These are phyloP conservation scores for Poecilia wingei DNA, from an alignment of 2,797 vertebrate genomes.

Conservation along the genomic window DNA sequence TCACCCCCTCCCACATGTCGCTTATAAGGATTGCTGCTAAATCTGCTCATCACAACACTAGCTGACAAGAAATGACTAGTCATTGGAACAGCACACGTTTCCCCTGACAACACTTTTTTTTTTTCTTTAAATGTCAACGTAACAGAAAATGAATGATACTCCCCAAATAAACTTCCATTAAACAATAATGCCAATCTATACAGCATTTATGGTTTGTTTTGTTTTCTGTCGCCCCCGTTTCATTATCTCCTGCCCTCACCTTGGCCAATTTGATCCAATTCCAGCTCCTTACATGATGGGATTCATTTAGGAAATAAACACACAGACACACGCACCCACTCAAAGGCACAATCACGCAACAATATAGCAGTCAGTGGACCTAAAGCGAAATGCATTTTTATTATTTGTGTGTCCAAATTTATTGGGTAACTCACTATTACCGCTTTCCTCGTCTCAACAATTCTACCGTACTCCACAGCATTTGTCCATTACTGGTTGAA, in stretches of 20 bases:
- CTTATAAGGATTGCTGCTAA: conserved; percentile 26
- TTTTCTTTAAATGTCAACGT: conserved; percentile 29
- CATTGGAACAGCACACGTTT: conserved; percentile 2
- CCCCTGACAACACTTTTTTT: conserved; percentile 24
- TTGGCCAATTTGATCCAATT: conserved; percentile 50
- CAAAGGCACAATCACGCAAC: conserved; percentile 9
- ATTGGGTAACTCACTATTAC: conserved; percentile 28
- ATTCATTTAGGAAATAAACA: conserved; percentile 35
- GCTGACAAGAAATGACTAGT: conserved; percentile 15
- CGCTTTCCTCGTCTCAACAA: conserved; percentile 42
- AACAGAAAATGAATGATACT: conserved; percentile 19
- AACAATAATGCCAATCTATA: conserved; percentile 27
- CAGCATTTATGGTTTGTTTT: conserved; percentile 32
- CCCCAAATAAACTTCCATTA: conserved; percentile 34
- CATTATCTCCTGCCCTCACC: conserved; percentile 46
- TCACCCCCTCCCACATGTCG: conserved; percentile 38
- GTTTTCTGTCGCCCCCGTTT: conserved; percentile 36
- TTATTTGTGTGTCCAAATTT: conserved; percentile 47
- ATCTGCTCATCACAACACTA: conserved; percentile 23
- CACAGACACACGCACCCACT: background rate
- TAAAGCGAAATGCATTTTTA: conserved; percentile 51
- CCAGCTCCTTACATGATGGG: conserved; percentile 37
- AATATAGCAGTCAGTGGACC: conserved; percentile 29
- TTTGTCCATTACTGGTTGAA: conserved; percentile 52
- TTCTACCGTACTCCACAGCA: conserved; percentile 39